Percentiles rank a stretch among this genome's conserved stretches.
Evolutionary conservation across 2,113 vertebrate genomes (phyloP).

Genomic region (Anseranas semipalmata): DNA sequence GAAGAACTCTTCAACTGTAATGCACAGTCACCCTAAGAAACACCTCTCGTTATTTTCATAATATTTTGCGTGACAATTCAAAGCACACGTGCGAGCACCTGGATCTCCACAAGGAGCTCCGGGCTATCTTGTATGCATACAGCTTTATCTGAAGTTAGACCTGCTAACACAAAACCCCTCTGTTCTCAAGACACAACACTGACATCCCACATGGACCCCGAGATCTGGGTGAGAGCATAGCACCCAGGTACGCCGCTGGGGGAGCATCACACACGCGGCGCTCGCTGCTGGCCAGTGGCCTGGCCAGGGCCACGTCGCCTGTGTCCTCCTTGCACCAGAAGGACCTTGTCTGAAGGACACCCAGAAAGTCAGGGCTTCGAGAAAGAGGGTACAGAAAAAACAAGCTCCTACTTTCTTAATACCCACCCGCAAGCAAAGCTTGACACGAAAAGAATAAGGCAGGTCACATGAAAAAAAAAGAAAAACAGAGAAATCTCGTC

Average conservation of each 20-base stretch:
- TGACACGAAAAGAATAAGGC: not conserved
- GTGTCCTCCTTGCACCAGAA: not conserved
- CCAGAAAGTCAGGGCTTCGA: not conserved
- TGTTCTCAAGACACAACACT: not conserved
- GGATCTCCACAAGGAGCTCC: not conserved
- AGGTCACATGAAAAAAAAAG: not conserved
- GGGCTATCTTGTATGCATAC: not conserved
- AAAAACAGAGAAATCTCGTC: not conserved
- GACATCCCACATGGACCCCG: fast-evolving
- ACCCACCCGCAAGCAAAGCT: not conserved
- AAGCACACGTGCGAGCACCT: not conserved
- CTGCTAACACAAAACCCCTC: not conserved
- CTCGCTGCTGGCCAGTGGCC: not conserved
- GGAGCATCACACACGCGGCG: too few species aligned
- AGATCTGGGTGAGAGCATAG: not conserved
- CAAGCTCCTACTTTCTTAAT: not conserved
- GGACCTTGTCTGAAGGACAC: not conserved
- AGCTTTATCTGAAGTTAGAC: not conserved
- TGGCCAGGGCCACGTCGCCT: not conserved
- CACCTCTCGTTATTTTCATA: not conserved
- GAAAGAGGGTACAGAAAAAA: not conserved
- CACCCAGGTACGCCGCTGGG: not conserved
- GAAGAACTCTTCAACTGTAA: not conserved
- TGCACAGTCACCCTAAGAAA: not conserved
- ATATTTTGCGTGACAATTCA: not conserved